Evolutionary conservation across 2,888 invertebrate genomes (phyloP).

Genomic region (Dichetophora obliterata): DNA sequence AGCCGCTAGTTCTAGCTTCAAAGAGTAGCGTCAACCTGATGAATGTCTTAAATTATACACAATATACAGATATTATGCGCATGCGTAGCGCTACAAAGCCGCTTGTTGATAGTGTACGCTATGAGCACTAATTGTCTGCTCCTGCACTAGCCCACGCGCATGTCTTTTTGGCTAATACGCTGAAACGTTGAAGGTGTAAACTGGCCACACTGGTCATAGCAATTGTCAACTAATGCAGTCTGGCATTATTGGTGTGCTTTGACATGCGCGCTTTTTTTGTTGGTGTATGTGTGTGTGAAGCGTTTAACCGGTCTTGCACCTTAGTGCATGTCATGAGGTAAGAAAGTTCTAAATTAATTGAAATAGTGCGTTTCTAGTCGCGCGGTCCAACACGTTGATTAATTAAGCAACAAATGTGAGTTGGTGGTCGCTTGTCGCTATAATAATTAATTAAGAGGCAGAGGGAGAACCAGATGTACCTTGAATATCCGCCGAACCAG

Average conservation of each 20-base stretch:
- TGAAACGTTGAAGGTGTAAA: background rate
- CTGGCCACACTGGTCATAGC: background rate
- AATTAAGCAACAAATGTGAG: background rate
- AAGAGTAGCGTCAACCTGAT: background rate
- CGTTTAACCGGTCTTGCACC: too few relatives aligned
- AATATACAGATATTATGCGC: background rate
- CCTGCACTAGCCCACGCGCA: conserved; percentile 16
- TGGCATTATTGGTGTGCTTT: too few relatives aligned
- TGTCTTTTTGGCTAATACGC: background rate
- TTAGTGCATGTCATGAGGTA: too few relatives aligned
- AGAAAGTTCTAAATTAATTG: background rate
- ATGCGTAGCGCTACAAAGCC: background rate
- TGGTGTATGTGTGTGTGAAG: too few relatives aligned
- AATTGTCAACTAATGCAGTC: too few relatives aligned
- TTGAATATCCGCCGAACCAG: too few relatives aligned
- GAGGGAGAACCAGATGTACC: too few relatives aligned
- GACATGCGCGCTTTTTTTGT: too few relatives aligned
- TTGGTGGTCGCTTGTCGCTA: too few relatives aligned
- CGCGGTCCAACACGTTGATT: background rate
- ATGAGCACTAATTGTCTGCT: background rate
- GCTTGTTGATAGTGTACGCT: background rate
- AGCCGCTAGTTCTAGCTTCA: background rate
- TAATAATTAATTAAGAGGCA: too few relatives aligned
- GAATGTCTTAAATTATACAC: conserved; percentile 19
- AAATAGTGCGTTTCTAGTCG: background rate